These are phyloP conservation scores for Psittacula derbiana DNA, from an alignment of 2,797 vertebrate species.

Conservation along the genomic window DNA sequence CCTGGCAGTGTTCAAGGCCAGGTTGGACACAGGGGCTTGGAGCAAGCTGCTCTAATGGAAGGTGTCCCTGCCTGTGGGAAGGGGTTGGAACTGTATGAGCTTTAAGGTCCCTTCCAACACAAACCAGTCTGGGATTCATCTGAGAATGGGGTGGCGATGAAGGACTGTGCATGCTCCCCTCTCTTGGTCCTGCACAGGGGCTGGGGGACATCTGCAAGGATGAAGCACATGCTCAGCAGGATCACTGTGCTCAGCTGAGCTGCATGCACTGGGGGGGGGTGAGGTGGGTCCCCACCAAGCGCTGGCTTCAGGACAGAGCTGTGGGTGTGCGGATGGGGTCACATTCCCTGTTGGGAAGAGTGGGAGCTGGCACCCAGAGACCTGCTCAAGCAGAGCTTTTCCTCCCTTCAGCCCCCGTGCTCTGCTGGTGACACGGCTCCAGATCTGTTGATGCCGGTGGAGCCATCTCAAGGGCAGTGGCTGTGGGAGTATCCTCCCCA, in stretches of 20 bases:
- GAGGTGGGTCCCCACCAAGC: neutral
- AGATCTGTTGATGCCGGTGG: neutral
- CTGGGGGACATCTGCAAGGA: neutral
- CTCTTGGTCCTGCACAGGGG: neutral
- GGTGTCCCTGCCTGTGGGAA: neutral
- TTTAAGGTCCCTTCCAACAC: neutral
- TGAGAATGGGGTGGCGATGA: neutral
- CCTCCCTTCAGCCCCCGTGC: neutral
- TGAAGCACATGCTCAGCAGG: accelerated
- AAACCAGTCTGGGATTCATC: neutral
- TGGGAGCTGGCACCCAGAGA: neutral
- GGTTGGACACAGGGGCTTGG: too few species aligned
- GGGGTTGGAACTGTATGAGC: neutral
- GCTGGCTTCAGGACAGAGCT: accelerated
- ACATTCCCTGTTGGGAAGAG: neutral
- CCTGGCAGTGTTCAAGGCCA: too few species aligned
- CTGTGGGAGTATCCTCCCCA: neutral
- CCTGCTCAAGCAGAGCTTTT: neutral
- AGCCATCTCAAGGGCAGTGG: neutral
- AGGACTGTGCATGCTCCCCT: neutral
- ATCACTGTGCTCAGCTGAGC: neutral
- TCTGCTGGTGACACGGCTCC: neutral
- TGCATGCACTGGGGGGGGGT: accelerated
- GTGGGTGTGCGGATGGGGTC: neutral
- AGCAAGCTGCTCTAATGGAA: neutral